Base-by-base conservation (phyloP, 2,888 invertebrate species). In the Thymelicus acteon region DNA sequence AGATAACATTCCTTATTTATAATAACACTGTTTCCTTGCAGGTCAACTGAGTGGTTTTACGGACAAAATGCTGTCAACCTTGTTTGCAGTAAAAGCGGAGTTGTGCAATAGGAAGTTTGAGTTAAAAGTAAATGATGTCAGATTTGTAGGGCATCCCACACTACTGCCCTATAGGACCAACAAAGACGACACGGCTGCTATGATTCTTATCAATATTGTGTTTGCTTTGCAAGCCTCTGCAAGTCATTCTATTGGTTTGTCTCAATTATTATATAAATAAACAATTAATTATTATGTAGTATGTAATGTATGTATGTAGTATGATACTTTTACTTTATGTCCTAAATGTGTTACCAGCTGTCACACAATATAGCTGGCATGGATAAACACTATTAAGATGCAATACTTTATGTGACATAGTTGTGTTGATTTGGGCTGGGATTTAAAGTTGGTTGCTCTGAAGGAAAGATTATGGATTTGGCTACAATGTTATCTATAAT, bases 121-220 rank as follows among this genome's bases (percentile, higher is more conserved):
- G 86, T 92, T 99, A 0, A 98, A 99, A 95, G 97, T 99, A 0
- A 98, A 99, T 89, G 98, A 99, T 94, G 98, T 99, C 0, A 94
- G 98, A 60, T 99, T 99, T 92, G 98, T 99, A 12, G 98, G 99
- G 0, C 98, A 98, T 88, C 99, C 99, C 0, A 97, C 98, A 1
- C 88, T 97, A 39, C 94, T 98, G 65, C 96, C 96, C 13, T 95
- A 96, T 49, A 93, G 96, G 76, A 95, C 95, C 13, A 95, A 95
- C 72, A 95, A 95, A 74, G 95, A 96, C 86, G 95, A 95, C 77
- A 94, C 94, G 0, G 95, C 96, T 74, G 95, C 96, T n/a, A 95
- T 96, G 78, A 96, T 97, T 90, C 92, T 98, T 57, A 97, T 97
- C 57, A 97, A 97, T 85, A 97, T 98, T 78, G 98, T 98, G 1